A percentile compares a stretch with the other conserved stretches of the same genome.
Conservation (phyloP, 2,797 vertebrate species). For the Sebastolobus alascanus region DNA sequence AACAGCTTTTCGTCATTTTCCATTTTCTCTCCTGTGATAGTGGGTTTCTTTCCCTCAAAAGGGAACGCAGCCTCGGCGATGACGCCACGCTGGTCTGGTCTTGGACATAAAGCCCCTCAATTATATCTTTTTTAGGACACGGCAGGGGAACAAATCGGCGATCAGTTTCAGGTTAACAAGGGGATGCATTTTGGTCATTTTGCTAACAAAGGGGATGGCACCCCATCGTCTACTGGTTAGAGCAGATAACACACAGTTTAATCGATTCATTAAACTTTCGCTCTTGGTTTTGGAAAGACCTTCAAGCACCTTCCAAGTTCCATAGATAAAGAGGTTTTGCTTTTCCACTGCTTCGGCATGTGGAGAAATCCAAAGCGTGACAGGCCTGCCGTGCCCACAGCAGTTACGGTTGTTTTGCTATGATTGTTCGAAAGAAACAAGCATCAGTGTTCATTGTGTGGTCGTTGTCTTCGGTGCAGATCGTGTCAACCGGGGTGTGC, state of each 20-base stretch:
- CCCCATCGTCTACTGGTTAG: neutral
- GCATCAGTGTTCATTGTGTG: neutral
- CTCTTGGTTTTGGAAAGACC: neutral
- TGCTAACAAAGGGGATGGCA: too few relatives aligned
- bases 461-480: slow-evolving; percentile 54
- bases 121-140: too few relatives aligned
- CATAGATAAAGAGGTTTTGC: neutral
- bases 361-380: neutral
- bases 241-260: neutral
- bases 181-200: too few relatives aligned
- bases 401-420: neutral
- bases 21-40: too few relatives aligned
- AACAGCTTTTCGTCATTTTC: too few relatives aligned
- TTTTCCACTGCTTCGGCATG: neutral
- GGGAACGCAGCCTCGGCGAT: too few relatives aligned
- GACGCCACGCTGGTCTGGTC: too few relatives aligned
- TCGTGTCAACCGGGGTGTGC: slow-evolving; percentile 82
- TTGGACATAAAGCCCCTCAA: too few relatives aligned
- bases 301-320: neutral
- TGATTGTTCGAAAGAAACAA: neutral
- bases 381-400: neutral
- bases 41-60: too few relatives aligned
- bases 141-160: too few relatives aligned
- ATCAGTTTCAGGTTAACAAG: too few relatives aligned
- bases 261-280: neutral